Base-by-base conservation (phyloP, 2,888 invertebrate genomes). In the Caenorhabditis sp. region DNA sequence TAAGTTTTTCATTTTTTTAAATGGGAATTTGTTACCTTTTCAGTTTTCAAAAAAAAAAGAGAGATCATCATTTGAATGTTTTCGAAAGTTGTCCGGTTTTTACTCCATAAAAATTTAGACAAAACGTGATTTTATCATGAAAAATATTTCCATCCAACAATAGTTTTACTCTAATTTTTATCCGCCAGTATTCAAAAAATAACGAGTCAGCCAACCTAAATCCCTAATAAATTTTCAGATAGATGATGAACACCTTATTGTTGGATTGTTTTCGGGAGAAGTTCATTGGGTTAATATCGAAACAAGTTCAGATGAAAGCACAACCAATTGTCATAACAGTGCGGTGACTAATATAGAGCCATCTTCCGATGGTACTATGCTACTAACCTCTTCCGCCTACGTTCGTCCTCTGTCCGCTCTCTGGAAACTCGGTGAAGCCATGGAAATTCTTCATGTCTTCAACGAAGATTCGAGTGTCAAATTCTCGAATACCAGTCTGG, bases 201-300 rank as follows among this genome's bases (percentile, higher is more conserved):
- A 17, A 43, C 12, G 49, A 43, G 49, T 43, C 17, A n/a, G n/a
- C n/a, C n/a, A n/a, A n/a, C n/a, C n/a, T n/a, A n/a, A n/a, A n/a
- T n/a, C n/a, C n/a, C n/a, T n/a, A n/a, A 58, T n/a, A n/a, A n/a
- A n/a, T 19, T 24, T 55, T 26, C 26, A 91, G 91, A 90, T 91
- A 12, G 90, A 90, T 86, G 91, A 91, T 82, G 91, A 91, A 78
- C 91, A 90, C 83, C 88, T 94, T n/a, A 91, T 95, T 77, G 92
- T 95, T 62, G 97, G 97, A 58, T 95, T 95, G 1, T 94, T 94
- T 77, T 91, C 92, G 49, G 97, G 97, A 17, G 95, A 96, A 87
- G 92, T 97, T 19, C 92, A 94, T 86, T 91, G 94, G 81, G 94
- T 93, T 89, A 95, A 95, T 88, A 89, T 94, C 51, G 92, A 93